phyloP scores from a whole-genome alignment of 2,797 vertebrate species.

The Enteromius afrohamiltoni region DNA sequence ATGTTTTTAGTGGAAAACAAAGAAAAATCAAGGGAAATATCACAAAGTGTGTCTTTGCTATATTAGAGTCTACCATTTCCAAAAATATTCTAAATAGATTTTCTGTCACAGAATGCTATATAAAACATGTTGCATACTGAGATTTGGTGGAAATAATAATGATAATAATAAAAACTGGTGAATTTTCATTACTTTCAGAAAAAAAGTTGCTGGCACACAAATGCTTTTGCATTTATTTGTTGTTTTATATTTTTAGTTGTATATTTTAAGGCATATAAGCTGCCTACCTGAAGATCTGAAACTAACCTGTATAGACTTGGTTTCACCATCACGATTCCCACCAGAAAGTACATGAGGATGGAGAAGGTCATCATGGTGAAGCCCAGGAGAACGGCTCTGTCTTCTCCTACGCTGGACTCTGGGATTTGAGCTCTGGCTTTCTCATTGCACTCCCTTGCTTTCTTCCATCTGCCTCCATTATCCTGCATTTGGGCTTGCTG shows the following conservation, averaged over 20 bases:
- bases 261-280: neutral
- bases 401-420: conserved; percentile 81
- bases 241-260: neutral
- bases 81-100: neutral
- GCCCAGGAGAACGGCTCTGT: conserved; percentile 81
- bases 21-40: neutral
- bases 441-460: conserved; percentile 54
- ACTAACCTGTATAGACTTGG: conserved; percentile 82
- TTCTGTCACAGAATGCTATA: neutral
- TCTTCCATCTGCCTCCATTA: conserved; percentile 58
- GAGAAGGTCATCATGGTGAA: conserved; percentile 85
- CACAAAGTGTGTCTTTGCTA: neutral
- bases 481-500: conserved; percentile 56
- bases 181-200: neutral
- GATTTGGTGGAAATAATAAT: neutral
- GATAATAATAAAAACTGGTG: neutral
- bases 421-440: conserved; percentile 64
- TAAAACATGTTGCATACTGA: neutral
- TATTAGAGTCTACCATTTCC: neutral
- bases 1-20: neutral
- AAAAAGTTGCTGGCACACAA: neutral
- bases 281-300: neutral
- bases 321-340: conserved; percentile 79
- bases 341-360: conserved; percentile 84
- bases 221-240: neutral